Conservation (phyloP, 64 coral and sea anemone genomes). For the Astreopora myriophthalma region DNA sequence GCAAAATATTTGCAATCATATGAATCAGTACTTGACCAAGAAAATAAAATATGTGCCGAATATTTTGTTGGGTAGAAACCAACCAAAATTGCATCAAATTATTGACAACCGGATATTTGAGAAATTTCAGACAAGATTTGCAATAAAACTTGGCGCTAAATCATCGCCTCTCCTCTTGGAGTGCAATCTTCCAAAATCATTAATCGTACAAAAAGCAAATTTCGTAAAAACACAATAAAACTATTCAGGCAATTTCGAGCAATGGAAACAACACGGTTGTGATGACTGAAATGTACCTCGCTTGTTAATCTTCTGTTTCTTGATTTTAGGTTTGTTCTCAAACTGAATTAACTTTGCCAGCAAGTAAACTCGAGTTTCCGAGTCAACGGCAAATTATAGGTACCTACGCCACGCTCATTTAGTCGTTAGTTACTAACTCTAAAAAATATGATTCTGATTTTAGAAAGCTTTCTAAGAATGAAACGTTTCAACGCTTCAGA, state of each 20-base stretch:
- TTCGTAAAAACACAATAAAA: background rate
- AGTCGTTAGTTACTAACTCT: background rate
- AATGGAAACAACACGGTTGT: background rate
- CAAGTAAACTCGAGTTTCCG: background rate
- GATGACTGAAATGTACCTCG: too few species aligned
- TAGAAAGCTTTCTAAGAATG: background rate
- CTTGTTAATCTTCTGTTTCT: background rate
- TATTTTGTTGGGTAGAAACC: conserved; percentile 13
- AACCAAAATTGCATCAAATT: background rate
- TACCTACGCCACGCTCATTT: background rate
- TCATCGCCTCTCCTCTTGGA: too few species aligned
- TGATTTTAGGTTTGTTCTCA: background rate
- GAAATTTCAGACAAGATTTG: background rate
- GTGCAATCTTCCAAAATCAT: background rate
- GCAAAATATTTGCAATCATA: conserved; percentile 11
- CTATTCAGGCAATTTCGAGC: background rate
- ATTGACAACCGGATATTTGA: background rate
- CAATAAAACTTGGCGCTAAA: background rate
- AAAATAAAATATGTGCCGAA: background rate
- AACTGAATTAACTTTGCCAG: background rate
- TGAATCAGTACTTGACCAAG: background rate
- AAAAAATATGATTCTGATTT: background rate
- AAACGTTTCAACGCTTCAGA: too few species aligned
- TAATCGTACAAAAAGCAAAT: background rate
- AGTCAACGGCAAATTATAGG: background rate